These are phyloP conservation scores for Halyomorpha halys DNA, from an alignment of 1,140 invertebrate genomes.

Conservation along the genomic window DNA sequence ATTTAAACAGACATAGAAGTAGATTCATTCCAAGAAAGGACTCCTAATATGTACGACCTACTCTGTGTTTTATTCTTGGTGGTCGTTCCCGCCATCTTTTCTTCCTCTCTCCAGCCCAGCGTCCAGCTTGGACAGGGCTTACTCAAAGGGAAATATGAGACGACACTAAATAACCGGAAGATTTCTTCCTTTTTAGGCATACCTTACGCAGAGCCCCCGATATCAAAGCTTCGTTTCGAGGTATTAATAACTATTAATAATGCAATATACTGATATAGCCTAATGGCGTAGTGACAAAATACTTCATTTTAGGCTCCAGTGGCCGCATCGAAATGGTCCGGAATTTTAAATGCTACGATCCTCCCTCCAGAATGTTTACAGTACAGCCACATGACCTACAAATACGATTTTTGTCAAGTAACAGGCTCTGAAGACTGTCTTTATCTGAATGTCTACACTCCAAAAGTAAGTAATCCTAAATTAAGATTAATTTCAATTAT, in stretches of 20 bases:
- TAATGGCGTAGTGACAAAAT: not conserved
- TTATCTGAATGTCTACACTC: constrained; percentile 32
- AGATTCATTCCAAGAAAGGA: too few relatives aligned
- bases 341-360: constrained; percentile 20
- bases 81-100: not conserved
- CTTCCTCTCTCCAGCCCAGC: not conserved
- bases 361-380: constrained; percentile 21
- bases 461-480: constrained; percentile 28
- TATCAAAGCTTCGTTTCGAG: not conserved
- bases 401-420: not conserved
- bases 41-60: too few relatives aligned
- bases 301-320: constrained; percentile 1
- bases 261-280: not conserved
- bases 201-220: not conserved
- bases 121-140: not conserved
- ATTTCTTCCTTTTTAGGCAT: constrained; percentile 3
- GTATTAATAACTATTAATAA: not conserved
- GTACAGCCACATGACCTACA: constrained; percentile 8
- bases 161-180: not conserved
- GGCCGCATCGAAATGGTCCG: constrained; percentile 11
- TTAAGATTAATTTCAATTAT: too few relatives aligned
- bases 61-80: too few relatives aligned
- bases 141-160: not conserved
- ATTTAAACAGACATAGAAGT: too few relatives aligned
- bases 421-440: constrained; percentile 32